Base-by-base conservation (phyloP, 2,797 vertebrate genomes). In the Enteromius thamalakanensis region DNA sequence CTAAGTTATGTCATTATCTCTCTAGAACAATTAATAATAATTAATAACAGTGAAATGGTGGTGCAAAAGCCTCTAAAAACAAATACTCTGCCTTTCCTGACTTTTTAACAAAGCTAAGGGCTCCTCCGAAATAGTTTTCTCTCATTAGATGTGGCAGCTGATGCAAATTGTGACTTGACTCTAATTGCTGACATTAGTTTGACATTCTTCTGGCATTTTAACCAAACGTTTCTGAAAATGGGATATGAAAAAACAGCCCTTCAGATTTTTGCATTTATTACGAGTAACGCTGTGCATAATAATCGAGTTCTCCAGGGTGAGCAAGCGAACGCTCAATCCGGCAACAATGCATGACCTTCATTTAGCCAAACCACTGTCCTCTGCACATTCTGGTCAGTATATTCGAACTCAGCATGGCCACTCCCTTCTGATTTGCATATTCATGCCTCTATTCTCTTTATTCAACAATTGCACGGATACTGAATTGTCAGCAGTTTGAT, bases 181-280 rank as follows among this genome's bases (percentile, higher is more conserved):
- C 10, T 86, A 84, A 87, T 86, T 76, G 37, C 75, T 84, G 81
- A 75, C 68, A 83, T 85, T 72, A 75, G 58, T 74, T 45, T 86
- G 86, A 87, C 82, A 86, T 88, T 87, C 76, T 69, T 32, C 67
- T 82, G 79, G 72, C 80, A 83, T 88, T 89, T 88, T 40, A 42
- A 75, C 67, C 29, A 64, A 83, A 64, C 7, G 47, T 42, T 68
- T 72, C 42, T 65, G 69, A 75, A 71, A 21, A 32, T 67, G 21
- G n/a, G 37, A 26, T 29, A 29, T 76, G 64, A 79, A 58, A 62
- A 72, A 62, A 3, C 68, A 62, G 67, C 51, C n/a, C 3, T 14
- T 80, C 79, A 32, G 55, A 49, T 81, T 64, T 26, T 6, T 74
- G 53, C 51, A 34, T 83, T 85, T 26, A 82, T 85, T 75, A 55